Evolutionary conservation across 2,888 invertebrate species (phyloP).

Genomic region (Lasiommata megera): DNA sequence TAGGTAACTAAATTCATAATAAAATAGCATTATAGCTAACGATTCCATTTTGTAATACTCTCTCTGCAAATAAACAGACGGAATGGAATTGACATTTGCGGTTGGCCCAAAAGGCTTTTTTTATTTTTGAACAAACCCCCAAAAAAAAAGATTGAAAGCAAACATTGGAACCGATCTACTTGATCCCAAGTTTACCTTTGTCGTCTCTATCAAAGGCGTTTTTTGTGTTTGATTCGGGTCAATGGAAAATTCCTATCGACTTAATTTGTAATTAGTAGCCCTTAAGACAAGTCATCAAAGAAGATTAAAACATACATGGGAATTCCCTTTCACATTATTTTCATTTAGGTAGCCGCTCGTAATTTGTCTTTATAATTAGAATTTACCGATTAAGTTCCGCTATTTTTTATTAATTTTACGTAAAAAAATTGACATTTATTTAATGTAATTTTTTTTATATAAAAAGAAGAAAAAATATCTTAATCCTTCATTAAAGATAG

Average conservation of each 20-base stretch:
- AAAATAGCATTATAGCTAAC: too few species aligned
- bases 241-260: constrained; percentile 23
- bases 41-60: too few species aligned
- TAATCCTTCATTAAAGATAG: too few species aligned
- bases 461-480: too few species aligned
- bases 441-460: too few species aligned
- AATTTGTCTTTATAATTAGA: constrained; percentile 16
- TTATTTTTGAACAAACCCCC: background rate
- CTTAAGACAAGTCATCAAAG: constrained; percentile 27
- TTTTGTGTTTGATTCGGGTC: constrained; percentile 22
- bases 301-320: too few species aligned
- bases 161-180: constrained; percentile 1
- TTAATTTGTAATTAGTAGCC: constrained; percentile 28
- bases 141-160: background rate
- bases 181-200: constrained; percentile 14
- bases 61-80: too few species aligned
- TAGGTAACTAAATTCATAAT: too few species aligned
- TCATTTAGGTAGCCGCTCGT: background rate
- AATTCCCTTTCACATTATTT: constrained; percentile 11
- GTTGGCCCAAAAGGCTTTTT: background rate
- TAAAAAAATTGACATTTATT: too few species aligned
- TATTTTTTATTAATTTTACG: background rate
- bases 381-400: background rate
- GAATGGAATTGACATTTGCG: too few species aligned
- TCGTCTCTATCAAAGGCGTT: constrained; percentile 22